These are phyloP conservation scores for Dendroctonus ponderosae DNA, from an alignment of 1,140 invertebrate species.

Conservation along the genomic window DNA sequence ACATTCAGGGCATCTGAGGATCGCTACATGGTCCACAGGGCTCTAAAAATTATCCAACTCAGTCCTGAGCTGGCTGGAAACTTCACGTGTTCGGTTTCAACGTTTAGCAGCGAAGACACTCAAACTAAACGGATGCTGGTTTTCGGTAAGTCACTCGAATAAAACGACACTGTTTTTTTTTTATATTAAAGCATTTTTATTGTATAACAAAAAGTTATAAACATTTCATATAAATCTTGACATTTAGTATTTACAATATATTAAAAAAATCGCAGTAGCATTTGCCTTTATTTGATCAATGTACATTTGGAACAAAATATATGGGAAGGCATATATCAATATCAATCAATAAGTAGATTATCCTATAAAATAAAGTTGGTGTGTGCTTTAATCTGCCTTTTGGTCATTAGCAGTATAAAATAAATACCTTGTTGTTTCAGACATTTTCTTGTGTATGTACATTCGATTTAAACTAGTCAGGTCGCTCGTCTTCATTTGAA, in stretches of 20 bases:
- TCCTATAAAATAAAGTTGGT: no score
- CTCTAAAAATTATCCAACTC: conserved; percentile 65
- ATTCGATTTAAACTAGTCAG: no score
- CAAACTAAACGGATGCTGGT: conserved; percentile 67
- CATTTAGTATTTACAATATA: neutral
- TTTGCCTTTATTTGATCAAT: neutral
- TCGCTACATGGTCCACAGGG: conserved; percentile 60
- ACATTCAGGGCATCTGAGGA: conserved; percentile 60
- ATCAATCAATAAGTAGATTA: neutral
- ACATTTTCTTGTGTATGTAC: no score
- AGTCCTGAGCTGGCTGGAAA: conserved; percentile 69
- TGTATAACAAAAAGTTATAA: conserved; percentile 2
- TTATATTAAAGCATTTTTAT: conserved; percentile 13
- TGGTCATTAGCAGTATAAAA: no score
- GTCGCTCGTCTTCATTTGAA: no score
- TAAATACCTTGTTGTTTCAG: no score
- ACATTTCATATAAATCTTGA: neutral
- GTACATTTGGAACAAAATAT: conserved; percentile 6
- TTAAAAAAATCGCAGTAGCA: neutral
- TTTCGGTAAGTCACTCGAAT: conserved; percentile 60
- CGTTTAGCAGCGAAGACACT: conserved; percentile 64
- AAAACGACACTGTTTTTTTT: neutral
- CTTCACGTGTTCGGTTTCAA: conserved; percentile 71
- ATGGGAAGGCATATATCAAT: neutral
- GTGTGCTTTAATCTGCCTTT: no score